These are phyloP conservation scores for Piezodorus guildinii DNA, from an alignment of 1,140 invertebrate species.

Conservation along the genomic window DNA sequence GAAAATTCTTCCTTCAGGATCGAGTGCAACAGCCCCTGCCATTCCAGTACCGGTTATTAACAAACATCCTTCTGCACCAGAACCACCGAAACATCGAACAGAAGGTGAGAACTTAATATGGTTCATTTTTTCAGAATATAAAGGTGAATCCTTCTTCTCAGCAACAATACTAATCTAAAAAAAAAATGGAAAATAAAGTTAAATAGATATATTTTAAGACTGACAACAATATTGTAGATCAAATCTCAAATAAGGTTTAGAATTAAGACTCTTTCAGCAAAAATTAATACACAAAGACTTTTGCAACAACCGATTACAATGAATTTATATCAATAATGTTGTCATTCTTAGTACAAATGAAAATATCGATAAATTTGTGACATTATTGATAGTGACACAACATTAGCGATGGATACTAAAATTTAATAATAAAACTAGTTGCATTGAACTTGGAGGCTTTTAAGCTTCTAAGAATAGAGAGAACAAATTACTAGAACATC, in stretches of 20 bases:
- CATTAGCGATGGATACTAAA: too few species aligned
- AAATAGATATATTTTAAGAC: too few species aligned
- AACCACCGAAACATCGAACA: conserved; percentile 73
- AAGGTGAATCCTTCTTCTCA: conserved; percentile 68
- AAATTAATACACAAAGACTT: too few species aligned
- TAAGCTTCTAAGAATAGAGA: neutral
- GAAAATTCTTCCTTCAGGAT: conserved; percentile 32
- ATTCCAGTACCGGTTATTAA: conserved; percentile 74
- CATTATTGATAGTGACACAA: too few species aligned
- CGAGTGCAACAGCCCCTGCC: conserved; percentile 52
- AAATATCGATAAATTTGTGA: too few species aligned
- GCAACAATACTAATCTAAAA: conserved; percentile 43
- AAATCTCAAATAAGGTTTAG: too few species aligned
- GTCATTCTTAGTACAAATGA: too few species aligned
- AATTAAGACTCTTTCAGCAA: too few species aligned
- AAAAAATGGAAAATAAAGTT: neutral
- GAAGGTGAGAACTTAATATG: conserved; percentile 63
- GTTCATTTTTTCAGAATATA: conserved; percentile 77
- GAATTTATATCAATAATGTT: too few species aligned
- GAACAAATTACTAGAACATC: neutral
- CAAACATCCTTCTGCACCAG: conserved; percentile 66
- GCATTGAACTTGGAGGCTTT: neutral
- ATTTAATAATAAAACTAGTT: neutral
- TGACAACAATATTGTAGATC: too few species aligned
- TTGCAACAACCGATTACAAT: too few species aligned